Percentiles rank a stretch among this genome's conserved stretches.
phyloP scores from a whole-genome alignment of 2,113 vertebrate genomes.

The Penelope pileata region DNA sequence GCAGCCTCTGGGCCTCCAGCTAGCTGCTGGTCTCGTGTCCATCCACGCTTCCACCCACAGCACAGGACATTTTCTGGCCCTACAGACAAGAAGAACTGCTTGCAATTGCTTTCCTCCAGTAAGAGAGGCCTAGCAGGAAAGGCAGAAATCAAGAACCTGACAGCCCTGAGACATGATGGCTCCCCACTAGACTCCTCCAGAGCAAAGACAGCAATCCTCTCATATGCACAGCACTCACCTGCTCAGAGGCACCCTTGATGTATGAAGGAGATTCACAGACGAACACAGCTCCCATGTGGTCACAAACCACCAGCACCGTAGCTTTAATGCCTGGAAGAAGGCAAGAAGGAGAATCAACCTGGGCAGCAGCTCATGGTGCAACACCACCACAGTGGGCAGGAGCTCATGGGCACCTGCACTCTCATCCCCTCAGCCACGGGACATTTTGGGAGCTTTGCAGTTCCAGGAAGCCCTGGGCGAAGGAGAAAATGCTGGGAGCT shows the following conservation, averaged over 20 bases:
- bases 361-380: background rate
- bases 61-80: background rate
- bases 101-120: background rate
- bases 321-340: conserved; percentile 19
- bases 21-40: background rate
- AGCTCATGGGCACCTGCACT: background rate
- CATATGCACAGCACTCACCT: conserved; percentile 40
- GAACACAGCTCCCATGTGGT: background rate
- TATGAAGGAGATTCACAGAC: background rate
- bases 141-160: background rate
- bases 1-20: background rate
- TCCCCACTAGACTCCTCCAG: background rate
- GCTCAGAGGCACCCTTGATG: conserved; percentile 9
- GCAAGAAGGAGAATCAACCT: background rate
- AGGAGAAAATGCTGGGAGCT: background rate
- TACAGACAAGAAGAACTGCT: background rate
- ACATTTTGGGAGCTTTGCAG: background rate
- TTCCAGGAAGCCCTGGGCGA: background rate
- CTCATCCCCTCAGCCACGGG: background rate
- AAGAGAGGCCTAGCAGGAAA: background rate
- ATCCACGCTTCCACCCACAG: background rate
- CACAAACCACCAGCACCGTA: background rate
- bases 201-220: background rate
- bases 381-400: background rate
- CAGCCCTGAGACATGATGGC: background rate